phyloP scores from a whole-genome alignment of 2,113 vertebrate species.

The Heterochromis multidens region DNA sequence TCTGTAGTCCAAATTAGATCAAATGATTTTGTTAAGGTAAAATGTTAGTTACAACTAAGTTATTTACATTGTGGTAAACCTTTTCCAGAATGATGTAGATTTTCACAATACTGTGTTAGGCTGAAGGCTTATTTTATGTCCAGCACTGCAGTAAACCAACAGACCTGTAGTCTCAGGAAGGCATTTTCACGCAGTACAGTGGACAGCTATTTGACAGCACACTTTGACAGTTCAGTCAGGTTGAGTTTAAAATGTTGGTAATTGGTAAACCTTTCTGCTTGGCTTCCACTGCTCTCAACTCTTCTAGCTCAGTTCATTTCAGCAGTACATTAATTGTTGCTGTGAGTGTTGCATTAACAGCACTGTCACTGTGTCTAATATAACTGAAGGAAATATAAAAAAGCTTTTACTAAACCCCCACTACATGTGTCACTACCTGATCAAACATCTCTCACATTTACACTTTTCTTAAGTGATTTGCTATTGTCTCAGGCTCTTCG shows the following conservation, averaged over 20 bases:
- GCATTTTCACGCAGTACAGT: not conserved
- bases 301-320: not conserved
- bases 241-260: not conserved
- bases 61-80: not conserved
- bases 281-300: not conserved
- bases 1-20: not conserved
- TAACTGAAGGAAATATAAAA: not conserved
- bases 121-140: not conserved
- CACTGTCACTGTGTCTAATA: not conserved
- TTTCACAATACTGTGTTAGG: not conserved
- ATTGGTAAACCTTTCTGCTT: not conserved
- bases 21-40: not conserved
- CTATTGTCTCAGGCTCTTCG: not conserved
- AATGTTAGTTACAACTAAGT: not conserved
- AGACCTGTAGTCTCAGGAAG: not conserved
- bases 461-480: not conserved
- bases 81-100: not conserved
- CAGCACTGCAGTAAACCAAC: not conserved
- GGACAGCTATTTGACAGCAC: slow-evolving; percentile 8
- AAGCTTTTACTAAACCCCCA: not conserved
- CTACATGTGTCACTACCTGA: not conserved
- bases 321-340: not conserved
- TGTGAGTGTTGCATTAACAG: not conserved
- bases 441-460: not conserved
- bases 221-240: slow-evolving; percentile 10